Conservation (phyloP, 2,888 invertebrate species). For the Subacronicta megacephala region DNA sequence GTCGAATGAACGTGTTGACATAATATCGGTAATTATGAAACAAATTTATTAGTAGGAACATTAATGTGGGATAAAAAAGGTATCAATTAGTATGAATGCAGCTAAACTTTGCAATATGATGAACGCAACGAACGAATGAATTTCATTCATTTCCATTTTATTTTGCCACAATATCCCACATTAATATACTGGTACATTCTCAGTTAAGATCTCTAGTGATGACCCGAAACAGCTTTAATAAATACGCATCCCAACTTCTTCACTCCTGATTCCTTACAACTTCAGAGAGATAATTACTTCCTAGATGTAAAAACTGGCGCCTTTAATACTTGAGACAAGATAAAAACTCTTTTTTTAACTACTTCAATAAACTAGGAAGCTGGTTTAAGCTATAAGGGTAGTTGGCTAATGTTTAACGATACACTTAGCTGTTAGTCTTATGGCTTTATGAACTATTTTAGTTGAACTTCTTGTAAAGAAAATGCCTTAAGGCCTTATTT, state of each 20-base stretch:
- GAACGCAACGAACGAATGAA: too few species aligned
- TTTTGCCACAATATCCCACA: too few species aligned
- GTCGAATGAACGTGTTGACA: too few species aligned
- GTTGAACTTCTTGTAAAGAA: neutral
- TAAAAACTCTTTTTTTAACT: constrained; percentile 61
- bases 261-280: constrained; percentile 73
- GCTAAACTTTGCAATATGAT: too few species aligned
- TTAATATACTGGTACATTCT: too few species aligned
- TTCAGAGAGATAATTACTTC: constrained; percentile 79
- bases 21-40: too few species aligned
- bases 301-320: constrained; percentile 75
- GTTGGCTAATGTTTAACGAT: constrained; percentile 49
- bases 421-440: constrained; percentile 33
- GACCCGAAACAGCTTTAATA: constrained; percentile 14
- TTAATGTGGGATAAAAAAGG: too few species aligned
- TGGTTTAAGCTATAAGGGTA: constrained; percentile 36
- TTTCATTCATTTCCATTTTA: too few species aligned
- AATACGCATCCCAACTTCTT: constrained; percentile 61
- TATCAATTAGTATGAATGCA: too few species aligned
- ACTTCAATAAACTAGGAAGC: constrained; percentile 54
- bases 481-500: neutral
- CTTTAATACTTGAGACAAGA: constrained; percentile 66
- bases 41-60: too few species aligned
- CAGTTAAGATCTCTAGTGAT: too few species aligned
- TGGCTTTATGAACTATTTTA: constrained; percentile 2